A percentile compares a stretch with the other conserved stretches of the same genome.
These are phyloP conservation scores for Amblyornis subalaris DNA, from an alignment of 2,113 vertebrate species.

Conservation along the genomic window DNA sequence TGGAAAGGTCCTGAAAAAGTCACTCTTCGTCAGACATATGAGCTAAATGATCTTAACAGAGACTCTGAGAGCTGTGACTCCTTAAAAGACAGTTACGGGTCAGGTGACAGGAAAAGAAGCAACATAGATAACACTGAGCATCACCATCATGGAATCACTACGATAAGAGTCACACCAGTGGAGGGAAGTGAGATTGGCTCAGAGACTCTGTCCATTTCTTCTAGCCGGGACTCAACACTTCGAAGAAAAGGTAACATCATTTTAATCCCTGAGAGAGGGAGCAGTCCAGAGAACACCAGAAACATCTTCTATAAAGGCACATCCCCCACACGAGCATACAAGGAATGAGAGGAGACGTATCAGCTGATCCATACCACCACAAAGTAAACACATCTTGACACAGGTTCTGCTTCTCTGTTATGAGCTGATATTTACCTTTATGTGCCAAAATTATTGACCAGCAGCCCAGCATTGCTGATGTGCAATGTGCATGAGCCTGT, in stretches of 20 bases:
- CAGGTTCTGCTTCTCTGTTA: slow-evolving; percentile 57
- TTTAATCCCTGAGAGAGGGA: slow-evolving; percentile 91
- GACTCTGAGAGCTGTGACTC: slow-evolving; percentile 92
- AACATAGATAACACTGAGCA: slow-evolving; percentile 81
- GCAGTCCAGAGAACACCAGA: slow-evolving; percentile 90
- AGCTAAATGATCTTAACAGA: slow-evolving; percentile 91
- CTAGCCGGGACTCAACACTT: slow-evolving; percentile 90
- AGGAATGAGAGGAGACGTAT: slow-evolving; percentile 74
- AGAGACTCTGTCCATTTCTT: slow-evolving; percentile 86
- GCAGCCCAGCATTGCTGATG: slow-evolving; percentile 45
- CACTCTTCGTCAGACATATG: slow-evolving; percentile 86
- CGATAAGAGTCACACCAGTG: slow-evolving; percentile 91
- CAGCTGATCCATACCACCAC: neutral
- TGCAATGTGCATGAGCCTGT: slow-evolving; percentile 42
- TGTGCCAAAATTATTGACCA: slow-evolving; percentile 50
- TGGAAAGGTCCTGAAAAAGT: slow-evolving; percentile 92
- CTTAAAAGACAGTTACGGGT: slow-evolving; percentile 80
- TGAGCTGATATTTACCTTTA: slow-evolving; percentile 26
- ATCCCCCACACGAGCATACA: slow-evolving; percentile 86
- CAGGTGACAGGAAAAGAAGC: slow-evolving; percentile 84
- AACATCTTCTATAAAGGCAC: slow-evolving; percentile 99
- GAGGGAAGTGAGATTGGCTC: slow-evolving; percentile 84
- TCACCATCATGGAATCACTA: slow-evolving; percentile 86
- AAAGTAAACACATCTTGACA: slow-evolving; percentile 22
- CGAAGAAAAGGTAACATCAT: slow-evolving; percentile 91